Conservation (phyloP, 1,140 invertebrate species). For the Lordiphosa stackelbergi region DNA sequence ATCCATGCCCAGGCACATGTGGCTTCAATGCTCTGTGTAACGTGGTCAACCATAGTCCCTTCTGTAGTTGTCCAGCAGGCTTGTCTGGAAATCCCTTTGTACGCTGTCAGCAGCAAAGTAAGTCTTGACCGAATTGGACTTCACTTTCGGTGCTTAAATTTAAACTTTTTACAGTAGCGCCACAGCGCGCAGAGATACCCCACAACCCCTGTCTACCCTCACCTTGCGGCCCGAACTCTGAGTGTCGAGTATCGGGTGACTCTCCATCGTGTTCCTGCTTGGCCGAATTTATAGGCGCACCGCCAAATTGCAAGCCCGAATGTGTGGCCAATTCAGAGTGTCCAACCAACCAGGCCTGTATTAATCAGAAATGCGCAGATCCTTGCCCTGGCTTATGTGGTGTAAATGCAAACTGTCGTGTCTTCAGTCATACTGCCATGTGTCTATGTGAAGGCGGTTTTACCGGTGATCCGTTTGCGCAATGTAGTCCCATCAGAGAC, state of each 20-base stretch:
- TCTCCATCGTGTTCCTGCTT: slow-evolving; percentile 85
- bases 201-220: slow-evolving; percentile 82
- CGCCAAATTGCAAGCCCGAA: slow-evolving; percentile 87
- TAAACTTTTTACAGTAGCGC: slow-evolving; percentile 70
- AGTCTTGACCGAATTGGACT: slow-evolving; percentile 74
- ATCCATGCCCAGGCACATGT: slow-evolving; percentile 88
- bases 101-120: slow-evolving; percentile 79
- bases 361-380: slow-evolving; percentile 79
- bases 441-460: slow-evolving; percentile 78
- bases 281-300: slow-evolving; percentile 85
- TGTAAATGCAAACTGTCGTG: slow-evolving; percentile 60
- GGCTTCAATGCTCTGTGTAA: slow-evolving; percentile 82
- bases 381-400: slow-evolving; percentile 67
- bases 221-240: slow-evolving; percentile 86
- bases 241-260: slow-evolving; percentile 81
- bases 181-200: slow-evolving; percentile 72
- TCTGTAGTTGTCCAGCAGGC: slow-evolving; percentile 80
- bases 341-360: slow-evolving; percentile 88
- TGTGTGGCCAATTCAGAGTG: slow-evolving; percentile 89
- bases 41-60: slow-evolving; percentile 81
- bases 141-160: background rate
- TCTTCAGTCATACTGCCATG: slow-evolving; percentile 77
- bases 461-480: slow-evolving; percentile 79
- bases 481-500: slow-evolving; percentile 82
- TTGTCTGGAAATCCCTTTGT: slow-evolving; percentile 83